Evolutionary conservation across 2,888 invertebrate species (phyloP).

Genomic region (Antheraea assamensis): DNA sequence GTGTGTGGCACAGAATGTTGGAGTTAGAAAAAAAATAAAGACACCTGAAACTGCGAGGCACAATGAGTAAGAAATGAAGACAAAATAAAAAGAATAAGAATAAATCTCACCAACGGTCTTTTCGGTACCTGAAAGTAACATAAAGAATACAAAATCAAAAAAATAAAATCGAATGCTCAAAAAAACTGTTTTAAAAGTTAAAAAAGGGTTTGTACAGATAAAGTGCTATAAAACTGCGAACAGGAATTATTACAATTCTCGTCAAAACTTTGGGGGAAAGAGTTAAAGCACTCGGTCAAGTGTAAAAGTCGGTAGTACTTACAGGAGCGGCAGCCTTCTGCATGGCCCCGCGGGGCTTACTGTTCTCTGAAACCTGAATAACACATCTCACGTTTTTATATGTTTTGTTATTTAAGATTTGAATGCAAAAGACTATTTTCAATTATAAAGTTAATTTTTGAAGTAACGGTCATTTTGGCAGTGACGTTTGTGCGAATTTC

Average conservation of each 20-base stretch:
- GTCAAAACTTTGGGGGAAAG: background rate
- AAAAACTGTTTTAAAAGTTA: too few relatives aligned
- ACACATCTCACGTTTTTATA: slow-evolving; percentile 21
- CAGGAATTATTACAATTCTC: background rate
- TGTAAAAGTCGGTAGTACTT: slow-evolving; percentile 33
- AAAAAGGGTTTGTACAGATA: too few relatives aligned
- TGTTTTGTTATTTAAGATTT: slow-evolving; percentile 13
- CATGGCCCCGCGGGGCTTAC: slow-evolving; percentile 56
- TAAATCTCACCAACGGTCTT: slow-evolving; percentile 46
- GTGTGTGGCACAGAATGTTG: too few relatives aligned
- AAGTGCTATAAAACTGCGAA: background rate
- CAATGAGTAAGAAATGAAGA: slow-evolving; percentile 8
- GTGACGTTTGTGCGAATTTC: background rate
- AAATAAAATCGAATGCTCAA: slow-evolving; percentile 14
- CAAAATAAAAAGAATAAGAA: slow-evolving; percentile 28
- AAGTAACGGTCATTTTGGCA: slow-evolving; percentile 14
- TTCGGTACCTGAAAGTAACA: slow-evolving; percentile 52
- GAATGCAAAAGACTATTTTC: slow-evolving; percentile 18
- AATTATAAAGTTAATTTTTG: slow-evolving; percentile 17
- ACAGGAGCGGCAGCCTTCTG: slow-evolving; percentile 49
- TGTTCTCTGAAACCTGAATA: slow-evolving; percentile 48
- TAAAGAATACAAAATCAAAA: slow-evolving; percentile 25
- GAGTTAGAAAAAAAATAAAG: too few relatives aligned
- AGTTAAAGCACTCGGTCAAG: background rate
- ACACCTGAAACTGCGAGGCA: too few relatives aligned